Evolutionary conservation across 2,797 vertebrate genomes (phyloP).

Genomic region (Tapera naevia): DNA sequence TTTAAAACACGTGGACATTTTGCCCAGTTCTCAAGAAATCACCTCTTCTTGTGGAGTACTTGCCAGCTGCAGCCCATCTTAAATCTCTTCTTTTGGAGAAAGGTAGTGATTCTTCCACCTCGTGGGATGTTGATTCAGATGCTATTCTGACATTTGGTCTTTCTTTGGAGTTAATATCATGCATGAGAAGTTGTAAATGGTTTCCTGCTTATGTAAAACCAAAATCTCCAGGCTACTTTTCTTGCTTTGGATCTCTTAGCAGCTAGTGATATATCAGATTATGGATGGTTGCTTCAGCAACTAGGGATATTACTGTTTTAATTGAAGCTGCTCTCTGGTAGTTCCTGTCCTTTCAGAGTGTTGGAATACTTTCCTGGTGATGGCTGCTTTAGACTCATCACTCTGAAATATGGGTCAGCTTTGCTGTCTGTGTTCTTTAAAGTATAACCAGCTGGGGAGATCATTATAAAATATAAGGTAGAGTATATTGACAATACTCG

Average conservation of each 20-base stretch:
- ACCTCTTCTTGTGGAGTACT: background rate
- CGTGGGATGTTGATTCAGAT: background rate
- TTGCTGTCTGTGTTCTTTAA: conserved; percentile 1
- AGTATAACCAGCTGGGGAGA: background rate
- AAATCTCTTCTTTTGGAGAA: background rate
- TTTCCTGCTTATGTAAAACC: background rate
- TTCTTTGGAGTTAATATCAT: background rate
- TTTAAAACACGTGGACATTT: background rate
- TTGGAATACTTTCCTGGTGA: background rate
- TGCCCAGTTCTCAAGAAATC: background rate
- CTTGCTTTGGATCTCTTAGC: background rate
- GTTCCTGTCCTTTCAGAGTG: background rate
- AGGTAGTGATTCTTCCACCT: background rate
- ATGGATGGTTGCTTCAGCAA: background rate
- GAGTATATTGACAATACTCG: background rate
- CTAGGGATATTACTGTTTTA: background rate
- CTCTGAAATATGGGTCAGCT: background rate
- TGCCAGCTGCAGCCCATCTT: background rate
- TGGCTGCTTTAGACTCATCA: background rate
- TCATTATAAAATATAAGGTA: background rate
- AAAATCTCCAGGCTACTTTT: background rate
- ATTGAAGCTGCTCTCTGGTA: background rate
- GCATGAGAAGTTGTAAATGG: background rate
- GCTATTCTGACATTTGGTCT: background rate
- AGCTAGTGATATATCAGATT: background rate